These are phyloP conservation scores for Eremophila alpestris DNA, from an alignment of 2,797 vertebrate species.

Conservation along the genomic window DNA sequence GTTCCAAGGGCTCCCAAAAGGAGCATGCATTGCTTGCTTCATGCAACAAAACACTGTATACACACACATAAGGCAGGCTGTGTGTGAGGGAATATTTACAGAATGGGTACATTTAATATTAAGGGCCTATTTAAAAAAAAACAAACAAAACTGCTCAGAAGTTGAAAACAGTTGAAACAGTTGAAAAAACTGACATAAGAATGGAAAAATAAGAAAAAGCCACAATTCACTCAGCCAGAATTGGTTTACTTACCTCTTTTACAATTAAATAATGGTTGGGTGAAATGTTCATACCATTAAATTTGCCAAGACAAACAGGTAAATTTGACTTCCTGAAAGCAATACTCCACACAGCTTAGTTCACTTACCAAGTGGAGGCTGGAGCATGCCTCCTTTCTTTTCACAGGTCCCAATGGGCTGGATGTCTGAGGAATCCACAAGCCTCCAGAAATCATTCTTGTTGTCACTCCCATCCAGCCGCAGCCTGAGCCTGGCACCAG, in stretches of 20 bases:
- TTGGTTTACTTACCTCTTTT: not conserved
- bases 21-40: not conserved
- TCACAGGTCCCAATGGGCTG: slow-evolving; percentile 95
- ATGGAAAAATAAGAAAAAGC: not conserved
- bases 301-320: not conserved
- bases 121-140: not conserved
- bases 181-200: not conserved
- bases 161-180: too few species aligned
- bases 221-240: not conserved
- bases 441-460: slow-evolving; percentile 96
- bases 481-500: slow-evolving; percentile 89
- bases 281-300: not conserved
- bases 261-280: not conserved
- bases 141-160: not conserved
- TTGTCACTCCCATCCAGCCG: slow-evolving; percentile 94
- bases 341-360: not conserved
- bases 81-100: not conserved
- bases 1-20: not conserved
- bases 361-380: slow-evolving; percentile 90
- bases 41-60: not conserved
- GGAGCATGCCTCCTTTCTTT: slow-evolving; percentile 95
- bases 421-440: slow-evolving; percentile 95
- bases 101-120: not conserved
- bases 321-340: not conserved
- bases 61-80: not conserved